Percentiles rank a stretch among this genome's conserved stretches.
These are phyloP conservation scores for Cyphomyrus discorhynchus DNA, from an alignment of 2,113 vertebrate genomes.

Conservation along the genomic window DNA sequence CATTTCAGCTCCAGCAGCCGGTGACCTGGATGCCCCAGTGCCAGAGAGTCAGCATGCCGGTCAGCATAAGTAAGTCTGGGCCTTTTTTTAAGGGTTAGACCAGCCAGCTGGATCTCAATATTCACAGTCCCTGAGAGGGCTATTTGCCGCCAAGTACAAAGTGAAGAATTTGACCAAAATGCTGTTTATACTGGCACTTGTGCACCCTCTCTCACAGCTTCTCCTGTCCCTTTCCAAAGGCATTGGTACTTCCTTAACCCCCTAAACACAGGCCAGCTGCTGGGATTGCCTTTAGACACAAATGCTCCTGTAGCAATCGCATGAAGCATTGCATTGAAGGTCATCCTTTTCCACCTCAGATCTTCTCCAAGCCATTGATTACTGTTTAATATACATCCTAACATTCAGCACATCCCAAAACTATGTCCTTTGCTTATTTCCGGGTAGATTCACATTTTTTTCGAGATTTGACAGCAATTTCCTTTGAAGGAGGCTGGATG, in stretches of 20 bases:
- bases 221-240: not conserved
- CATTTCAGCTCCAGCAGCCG: not conserved
- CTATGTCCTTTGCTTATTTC: not conserved
- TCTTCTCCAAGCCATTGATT: not conserved
- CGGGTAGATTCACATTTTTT: not conserved
- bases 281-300: not conserved
- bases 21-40: not conserved
- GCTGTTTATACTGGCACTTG: slow-evolving; percentile 22
- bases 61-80: not conserved
- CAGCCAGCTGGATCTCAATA: slow-evolving; percentile 19
- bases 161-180: slow-evolving; percentile 19
- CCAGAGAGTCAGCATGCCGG: not conserved
- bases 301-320: not conserved
- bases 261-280: slow-evolving; percentile 7
- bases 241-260: slow-evolving; percentile 15
- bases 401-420: not conserved
- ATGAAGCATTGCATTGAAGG: not conserved
- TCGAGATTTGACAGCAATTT: not conserved
- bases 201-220: slow-evolving; percentile 13
- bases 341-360: not conserved
- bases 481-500: slow-evolving; percentile 8
- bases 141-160: slow-evolving; percentile 6
- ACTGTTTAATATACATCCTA: not conserved
- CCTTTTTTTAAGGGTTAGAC: not conserved
- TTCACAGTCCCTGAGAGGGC: slow-evolving; percentile 7